Base-by-base conservation (phyloP, 2,888 invertebrate genomes). In the Parasteatoda lunata region DNA sequence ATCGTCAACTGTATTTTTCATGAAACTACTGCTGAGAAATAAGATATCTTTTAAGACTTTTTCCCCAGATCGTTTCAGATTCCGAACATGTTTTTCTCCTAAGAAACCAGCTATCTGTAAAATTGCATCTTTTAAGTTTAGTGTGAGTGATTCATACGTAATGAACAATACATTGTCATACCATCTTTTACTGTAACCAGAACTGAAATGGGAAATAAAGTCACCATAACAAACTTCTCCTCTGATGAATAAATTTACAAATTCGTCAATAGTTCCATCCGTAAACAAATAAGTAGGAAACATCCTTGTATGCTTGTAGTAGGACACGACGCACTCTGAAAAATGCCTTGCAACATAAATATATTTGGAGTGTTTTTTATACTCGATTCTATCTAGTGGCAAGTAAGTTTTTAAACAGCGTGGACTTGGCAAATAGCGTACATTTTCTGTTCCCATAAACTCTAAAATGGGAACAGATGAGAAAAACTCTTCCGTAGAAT, bases 281-380 rank as follows among this genome's bases (percentile, higher is more conserved):
- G 15, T 52, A 65, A 72, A 86, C 7, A 64, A n/a, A 54, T 73
- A 78, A 6, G 48, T 47, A n/a, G 71, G 70, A 8, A 75, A 64
- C 7, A 66, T 11, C 15, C 66, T 76, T n/a, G 77, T 77, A 54
- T 92, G 92, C 89, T 92, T 91, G 89, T 90, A 93, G 84, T 91
- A 92, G 3, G 92, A 92, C 5, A 93, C 92, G 4, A 90, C 90
- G 7, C 91, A 91, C 90, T 93, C 93, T 89, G 92, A 92, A 0
- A 92, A 92, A 88, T 93, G 92, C 70, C 93, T 91, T 11, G 91
- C 91, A 52, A 93, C 91, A 89, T 92, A 93, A 68, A 93, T 91
- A 69, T 88, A 89, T 54, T 80, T 84, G 5, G 89, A 72, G 15
- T 80, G 15, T 30, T 66, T 64, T n/a, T 72, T 70, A n/a, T 77